These are phyloP conservation scores for Montipora efflorescens DNA, from an alignment of 64 coral and sea anemone species.

Conservation along the genomic window DNA sequence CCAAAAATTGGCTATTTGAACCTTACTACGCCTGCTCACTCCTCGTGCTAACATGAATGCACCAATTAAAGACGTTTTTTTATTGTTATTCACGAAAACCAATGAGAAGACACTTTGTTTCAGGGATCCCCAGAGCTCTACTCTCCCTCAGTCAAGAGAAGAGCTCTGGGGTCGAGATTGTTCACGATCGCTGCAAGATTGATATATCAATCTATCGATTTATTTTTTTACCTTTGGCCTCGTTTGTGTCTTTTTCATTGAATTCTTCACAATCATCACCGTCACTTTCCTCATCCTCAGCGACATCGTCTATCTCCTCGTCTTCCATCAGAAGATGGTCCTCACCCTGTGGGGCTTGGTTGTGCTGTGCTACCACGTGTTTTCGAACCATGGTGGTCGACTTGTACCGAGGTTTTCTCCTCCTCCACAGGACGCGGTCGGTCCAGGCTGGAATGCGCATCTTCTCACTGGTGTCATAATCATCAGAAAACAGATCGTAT, in stretches of 20 bases:
- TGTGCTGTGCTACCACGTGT: constrained; percentile 11
- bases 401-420: constrained; percentile 88
- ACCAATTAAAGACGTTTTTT: too few species aligned
- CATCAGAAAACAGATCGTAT: constrained; percentile 96
- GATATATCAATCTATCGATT: too few species aligned
- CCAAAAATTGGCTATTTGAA: too few species aligned
- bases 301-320: not conserved
- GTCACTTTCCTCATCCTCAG: constrained; percentile 16
- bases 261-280: constrained; percentile 21
- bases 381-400: constrained; percentile 43
- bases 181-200: too few species aligned
- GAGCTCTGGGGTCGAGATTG: too few species aligned
- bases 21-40: too few species aligned
- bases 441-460: constrained; percentile 97
- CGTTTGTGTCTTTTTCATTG: constrained; percentile 11
- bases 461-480: constrained; percentile 99
- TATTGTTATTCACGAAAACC: too few species aligned
- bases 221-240: not conserved
- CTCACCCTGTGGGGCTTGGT: not conserved
- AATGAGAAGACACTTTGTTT: too few species aligned
- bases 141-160: too few species aligned
- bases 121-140: too few species aligned
- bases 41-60: too few species aligned
- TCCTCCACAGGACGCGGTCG: constrained; percentile 94
- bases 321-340: not conserved